Conservation (phyloP, 2,113 vertebrate species). For the Girardinichthys multiradiatus region DNA sequence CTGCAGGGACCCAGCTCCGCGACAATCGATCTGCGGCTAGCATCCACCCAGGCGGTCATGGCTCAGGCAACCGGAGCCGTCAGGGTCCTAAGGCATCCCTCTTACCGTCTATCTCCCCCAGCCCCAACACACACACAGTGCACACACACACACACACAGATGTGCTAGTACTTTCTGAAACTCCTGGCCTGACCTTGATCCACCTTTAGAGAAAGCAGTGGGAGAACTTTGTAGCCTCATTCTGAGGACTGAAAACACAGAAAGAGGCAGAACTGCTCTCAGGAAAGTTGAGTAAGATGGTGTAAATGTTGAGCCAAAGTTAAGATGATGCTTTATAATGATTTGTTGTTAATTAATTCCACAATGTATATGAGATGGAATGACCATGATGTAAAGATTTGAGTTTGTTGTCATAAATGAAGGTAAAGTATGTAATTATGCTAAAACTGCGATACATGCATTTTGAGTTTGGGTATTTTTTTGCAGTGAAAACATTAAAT, state of each 20-base stretch:
- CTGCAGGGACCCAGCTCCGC: conserved; percentile 74
- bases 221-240: conserved; percentile 44
- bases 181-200: conserved; percentile 79
- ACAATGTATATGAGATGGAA: neutral
- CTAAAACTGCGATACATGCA: neutral
- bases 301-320: conserved; percentile 37
- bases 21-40: conserved; percentile 84
- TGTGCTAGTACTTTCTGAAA: conserved; percentile 48
- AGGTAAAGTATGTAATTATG: too few relatives aligned
- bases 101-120: conserved; percentile 69
- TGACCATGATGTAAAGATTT: neutral
- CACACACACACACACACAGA: conserved; percentile 31
- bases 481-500: too few relatives aligned
- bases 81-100: conserved; percentile 78
- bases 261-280: conserved; percentile 19
- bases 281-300: conserved; percentile 32
- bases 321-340: neutral
- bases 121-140: conserved; percentile 44
- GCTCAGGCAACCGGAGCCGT: conserved; percentile 80
- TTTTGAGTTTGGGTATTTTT: too few relatives aligned
- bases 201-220: conserved; percentile 55
- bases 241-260: conserved; percentile 21
- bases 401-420: too few relatives aligned
- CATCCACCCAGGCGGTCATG: conserved; percentile 72
- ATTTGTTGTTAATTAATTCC: neutral